Evolutionary conservation across 1,140 invertebrate genomes (phyloP), one percentile per base, ranked within the genome.

Genomic region (Patella vulgata): DNA sequence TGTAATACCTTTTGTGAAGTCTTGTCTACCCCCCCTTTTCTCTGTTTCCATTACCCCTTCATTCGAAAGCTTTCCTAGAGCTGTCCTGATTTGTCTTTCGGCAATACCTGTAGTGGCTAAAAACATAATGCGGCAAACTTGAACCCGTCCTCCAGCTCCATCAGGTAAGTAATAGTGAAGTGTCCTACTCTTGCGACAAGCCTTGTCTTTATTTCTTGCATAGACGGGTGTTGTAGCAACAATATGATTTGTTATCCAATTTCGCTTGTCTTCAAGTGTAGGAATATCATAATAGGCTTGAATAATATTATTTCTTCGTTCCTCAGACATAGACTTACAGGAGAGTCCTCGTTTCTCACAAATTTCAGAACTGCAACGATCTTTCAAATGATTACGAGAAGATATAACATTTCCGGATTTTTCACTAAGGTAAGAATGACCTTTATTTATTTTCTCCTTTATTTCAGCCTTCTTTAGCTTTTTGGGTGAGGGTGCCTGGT

Each of bases 11-110:
- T 25, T 6, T 53, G 36, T 52, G 28, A 51, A 36, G 21, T 6
- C 9, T 12, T 59, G 58, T 39, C 30, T 51, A 5, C 46, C 58
- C 4, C 58, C 6, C 28, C 6, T 36, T 12, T 59, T 47, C 21
- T 47, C 44, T 47, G 11, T 9, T 23, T 51, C 48, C 9, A 51
- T n/a, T 9, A 51, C 33, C 27, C 14, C 48, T 28, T 25, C 14
- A n/a, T 23, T 51, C 25, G 27, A 8, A 23, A 3, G 9, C 19
- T 30, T 51, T 51, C 28, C 9, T 30, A 51, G 25, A 25, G 48
- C 48, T 6, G 48, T 51, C 12, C 48, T 11, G 19, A 28, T 28
- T 11, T 17, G 14, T 51, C 28, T 51, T 28, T 51, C 19, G 9
- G 48, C 19, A 25, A 51, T 27, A 9, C 48, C 48, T 8, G 28